Percentiles rank a stretch among this genome's conserved stretches.
These are phyloP conservation scores for Chelmon rostratus DNA, from an alignment of 2,797 vertebrate species.

Conservation along the genomic window DNA sequence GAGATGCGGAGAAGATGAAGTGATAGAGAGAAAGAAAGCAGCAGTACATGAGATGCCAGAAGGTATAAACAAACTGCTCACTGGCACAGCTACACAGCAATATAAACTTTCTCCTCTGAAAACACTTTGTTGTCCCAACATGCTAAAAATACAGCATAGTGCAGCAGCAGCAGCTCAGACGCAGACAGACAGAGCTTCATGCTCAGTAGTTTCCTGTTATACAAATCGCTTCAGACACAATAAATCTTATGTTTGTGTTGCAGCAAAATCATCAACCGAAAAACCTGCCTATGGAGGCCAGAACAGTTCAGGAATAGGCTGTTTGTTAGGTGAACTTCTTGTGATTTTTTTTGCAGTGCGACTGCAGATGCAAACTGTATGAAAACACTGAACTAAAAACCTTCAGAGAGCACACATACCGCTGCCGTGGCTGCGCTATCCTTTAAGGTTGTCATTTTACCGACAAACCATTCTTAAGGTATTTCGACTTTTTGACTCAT, in stretches of 20 bases:
- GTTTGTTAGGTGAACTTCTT: background rate
- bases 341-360: conserved; percentile 8
- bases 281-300: background rate
- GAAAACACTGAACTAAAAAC: background rate
- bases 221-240: conserved; percentile 17
- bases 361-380: conserved; percentile 19
- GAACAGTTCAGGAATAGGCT: conserved; percentile 1
- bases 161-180: conserved; percentile 45
- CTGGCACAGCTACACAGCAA: conserved; percentile 59
- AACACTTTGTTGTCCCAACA: conserved; percentile 46
- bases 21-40: conserved; percentile 32
- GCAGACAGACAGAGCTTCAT: conserved; percentile 11
- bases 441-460: background rate
- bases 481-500: too few species aligned
- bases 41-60: conserved; percentile 42
- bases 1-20: conserved; percentile 20
- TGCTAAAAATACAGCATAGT: conserved; percentile 55
- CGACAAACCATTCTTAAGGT: background rate
- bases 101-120: conserved; percentile 54
- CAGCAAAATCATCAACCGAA: conserved; percentile 11
- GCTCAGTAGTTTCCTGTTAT: background rate
- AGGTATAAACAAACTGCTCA: conserved; percentile 63
- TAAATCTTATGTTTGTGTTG: background rate
- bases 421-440: background rate
- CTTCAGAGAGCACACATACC: background rate